A percentile compares a stretch with the other conserved stretches of the same genome.
Evolutionary conservation across 2,113 vertebrate genomes (phyloP).

Genomic region (Labrus mixtus): DNA sequence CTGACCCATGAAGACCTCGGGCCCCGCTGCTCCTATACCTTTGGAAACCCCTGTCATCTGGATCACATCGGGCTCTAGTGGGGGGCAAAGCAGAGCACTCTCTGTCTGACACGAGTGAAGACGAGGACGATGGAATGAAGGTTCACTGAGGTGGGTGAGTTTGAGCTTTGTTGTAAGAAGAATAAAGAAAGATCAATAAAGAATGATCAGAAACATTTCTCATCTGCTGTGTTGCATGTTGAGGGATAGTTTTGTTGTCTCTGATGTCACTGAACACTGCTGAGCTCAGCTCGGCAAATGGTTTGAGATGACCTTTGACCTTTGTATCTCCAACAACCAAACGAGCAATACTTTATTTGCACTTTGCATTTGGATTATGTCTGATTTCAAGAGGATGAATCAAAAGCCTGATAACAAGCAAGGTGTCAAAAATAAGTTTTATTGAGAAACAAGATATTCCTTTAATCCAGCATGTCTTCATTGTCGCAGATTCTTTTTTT

Average conservation of each 20-base stretch:
- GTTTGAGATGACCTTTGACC: conserved; percentile 9
- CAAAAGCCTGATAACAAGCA: no score
- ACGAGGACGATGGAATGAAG: conserved; percentile 28
- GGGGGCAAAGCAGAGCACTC: conserved; percentile 59
- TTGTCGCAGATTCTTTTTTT: no score
- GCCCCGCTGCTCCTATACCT: conserved; percentile 70
- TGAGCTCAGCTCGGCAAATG: neutral
- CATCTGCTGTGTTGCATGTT: neutral
- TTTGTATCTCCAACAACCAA: neutral
- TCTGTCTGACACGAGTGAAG: conserved; percentile 42
- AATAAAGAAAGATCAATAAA: no score
- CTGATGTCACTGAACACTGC: neutral
- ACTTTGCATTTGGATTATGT: neutral
- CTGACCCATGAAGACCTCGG: conserved; percentile 81
- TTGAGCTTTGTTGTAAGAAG: neutral
- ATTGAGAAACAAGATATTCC: no score
- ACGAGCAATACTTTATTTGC: no score
- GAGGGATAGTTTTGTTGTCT: neutral
- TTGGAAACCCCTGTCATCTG: conserved; percentile 79
- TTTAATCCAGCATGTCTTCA: no score
- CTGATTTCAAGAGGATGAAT: no score
- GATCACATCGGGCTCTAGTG: conserved; percentile 74
- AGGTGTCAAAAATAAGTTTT: no score
- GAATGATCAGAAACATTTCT: neutral
- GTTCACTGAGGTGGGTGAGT: conserved; percentile 19